Conservation (phyloP, 2,888 invertebrate species). For the Torymus tubicola region DNA sequence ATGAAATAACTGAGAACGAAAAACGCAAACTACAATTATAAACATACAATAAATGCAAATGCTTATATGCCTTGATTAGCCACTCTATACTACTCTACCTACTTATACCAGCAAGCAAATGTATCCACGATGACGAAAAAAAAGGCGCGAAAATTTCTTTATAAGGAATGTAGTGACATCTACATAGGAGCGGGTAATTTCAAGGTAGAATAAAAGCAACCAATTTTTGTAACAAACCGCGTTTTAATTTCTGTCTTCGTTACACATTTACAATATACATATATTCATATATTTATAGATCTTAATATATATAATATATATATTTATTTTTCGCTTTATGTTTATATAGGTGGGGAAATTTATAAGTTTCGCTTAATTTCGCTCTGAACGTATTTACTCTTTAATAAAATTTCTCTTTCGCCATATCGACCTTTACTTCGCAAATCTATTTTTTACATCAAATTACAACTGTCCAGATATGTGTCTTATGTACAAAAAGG, state of each 20-base stretch:
- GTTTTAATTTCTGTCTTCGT: conserved; percentile 74
- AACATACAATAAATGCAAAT: no score
- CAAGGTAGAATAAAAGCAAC: conserved; percentile 14
- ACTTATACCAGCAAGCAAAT: no score
- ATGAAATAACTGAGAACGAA: no score
- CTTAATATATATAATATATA: conserved; percentile 67
- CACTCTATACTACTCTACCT: no score
- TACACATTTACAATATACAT: conserved; percentile 76
- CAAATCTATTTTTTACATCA: conserved; percentile 66
- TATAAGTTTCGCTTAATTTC: conserved; percentile 61
- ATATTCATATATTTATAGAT: conserved; percentile 64
- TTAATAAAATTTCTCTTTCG: conserved; percentile 60
- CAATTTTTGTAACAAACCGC: conserved; percentile 73
- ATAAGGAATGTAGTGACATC: background rate
- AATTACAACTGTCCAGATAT: conserved; percentile 71
- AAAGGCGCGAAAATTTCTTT: background rate
- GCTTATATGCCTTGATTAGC: no score
- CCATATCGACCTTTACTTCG: conserved; percentile 56
- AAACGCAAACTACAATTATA: no score
- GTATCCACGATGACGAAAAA: no score
- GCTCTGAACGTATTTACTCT: conserved; percentile 58
- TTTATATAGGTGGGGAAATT: conserved; percentile 69
- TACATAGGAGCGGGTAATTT: background rate
- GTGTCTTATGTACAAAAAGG: conserved; percentile 75
- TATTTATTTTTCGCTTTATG: conserved; percentile 64